Evolutionary conservation across 2,113 vertebrate species (phyloP), one percentile per base, ranked within the genome.

Genomic region (Bombycilla garrulus): DNA sequence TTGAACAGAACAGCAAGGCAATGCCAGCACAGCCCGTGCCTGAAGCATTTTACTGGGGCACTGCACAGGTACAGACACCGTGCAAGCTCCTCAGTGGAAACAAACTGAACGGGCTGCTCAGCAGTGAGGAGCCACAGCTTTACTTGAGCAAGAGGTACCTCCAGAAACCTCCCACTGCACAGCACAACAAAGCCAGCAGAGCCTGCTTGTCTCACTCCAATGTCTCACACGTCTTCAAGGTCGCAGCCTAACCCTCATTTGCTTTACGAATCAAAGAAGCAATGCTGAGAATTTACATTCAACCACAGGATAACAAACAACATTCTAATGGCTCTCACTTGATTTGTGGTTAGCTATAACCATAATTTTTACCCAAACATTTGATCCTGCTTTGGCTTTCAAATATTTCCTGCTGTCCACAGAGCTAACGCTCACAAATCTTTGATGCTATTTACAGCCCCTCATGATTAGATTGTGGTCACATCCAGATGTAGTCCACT

Each of bases 321-420:
- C 53, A 45, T 91, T 83, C 95, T 95, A 93, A 95, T 66, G 64
- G 95, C 84, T 86, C 85, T 97, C 96, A 84, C 81, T 94, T 91
- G 95, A 95, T 86, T 96, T 96, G 93, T 60, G 80, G 94, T 95
- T 94, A 89, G 83, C 74, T 87, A 74, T 94, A 24, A 5, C 83
- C 85, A 64, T 96, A 93, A 95, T 95, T 95, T 96, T 94, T 92
- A 93, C 88, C 94, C 94, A 97, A 98, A 97, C 94, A 96, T 94
- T 94, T 86, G 84, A 95, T 95, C 95, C 96, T 92, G 78, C 95
- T 95, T 96, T 81, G 79, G 95, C 78, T 81, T 94, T 88, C 95
- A 91, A 87, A 81, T 95, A 95, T 90, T 97, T 97, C 97, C 97
- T 97, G 95, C 91, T 94, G 81, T 91, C 40, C 9, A 93, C 78